These are phyloP conservation scores for Umimayanthus chanpuru DNA, from an alignment of 92 coral and sea anemone species.

Conservation along the genomic window DNA sequence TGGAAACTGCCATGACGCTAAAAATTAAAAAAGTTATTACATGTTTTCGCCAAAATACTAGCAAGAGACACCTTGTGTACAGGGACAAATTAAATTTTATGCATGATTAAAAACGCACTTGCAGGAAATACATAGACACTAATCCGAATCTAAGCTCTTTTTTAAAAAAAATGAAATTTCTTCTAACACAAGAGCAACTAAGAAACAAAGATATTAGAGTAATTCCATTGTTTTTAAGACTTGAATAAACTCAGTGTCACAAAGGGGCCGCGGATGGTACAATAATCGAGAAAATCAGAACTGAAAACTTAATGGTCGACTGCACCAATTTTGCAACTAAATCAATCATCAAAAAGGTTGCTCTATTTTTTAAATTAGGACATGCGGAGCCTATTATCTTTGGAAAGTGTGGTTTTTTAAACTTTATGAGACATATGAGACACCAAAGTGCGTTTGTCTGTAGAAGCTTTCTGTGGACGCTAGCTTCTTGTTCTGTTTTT, in stretches of 20 bases:
- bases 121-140: not conserved
- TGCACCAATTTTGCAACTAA: constrained; percentile 16
- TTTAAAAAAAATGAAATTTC: not conserved
- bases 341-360: not conserved
- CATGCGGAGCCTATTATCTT: not conserved
- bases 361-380: not conserved
- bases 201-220: constrained; percentile 26
- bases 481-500: not conserved
- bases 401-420: not conserved
- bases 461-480: not conserved
- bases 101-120: not conserved
- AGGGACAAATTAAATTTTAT: not conserved
- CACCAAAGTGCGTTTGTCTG: not conserved
- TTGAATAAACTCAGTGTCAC: constrained; percentile 26
- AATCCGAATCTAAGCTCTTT: not conserved
- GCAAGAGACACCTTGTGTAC: not conserved
- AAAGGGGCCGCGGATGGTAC: constrained; percentile 21
- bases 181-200: constrained; percentile 2
- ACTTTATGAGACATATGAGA: not conserved
- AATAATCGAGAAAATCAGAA: not conserved
- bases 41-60: not conserved
- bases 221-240: constrained; percentile 35
- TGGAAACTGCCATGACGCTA: not conserved
- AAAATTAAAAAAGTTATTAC: not conserved
- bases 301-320: constrained; percentile 21